phyloP scores from a whole-genome alignment of 1,140 invertebrate species.

The Proctacanthus coquilletti region DNA sequence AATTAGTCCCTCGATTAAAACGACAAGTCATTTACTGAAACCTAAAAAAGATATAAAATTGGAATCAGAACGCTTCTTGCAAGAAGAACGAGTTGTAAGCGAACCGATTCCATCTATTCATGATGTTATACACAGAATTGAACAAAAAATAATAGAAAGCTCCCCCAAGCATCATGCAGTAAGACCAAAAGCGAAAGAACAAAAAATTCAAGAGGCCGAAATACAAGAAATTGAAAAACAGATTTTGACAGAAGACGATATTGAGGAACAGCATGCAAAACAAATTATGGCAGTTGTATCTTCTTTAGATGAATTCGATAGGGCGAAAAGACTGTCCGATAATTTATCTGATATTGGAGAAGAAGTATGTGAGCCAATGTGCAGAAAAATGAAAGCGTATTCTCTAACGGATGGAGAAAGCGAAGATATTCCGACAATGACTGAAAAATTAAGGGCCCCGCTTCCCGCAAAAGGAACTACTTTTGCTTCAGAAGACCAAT shows the following conservation, averaged over 20 bases:
- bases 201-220: neutral
- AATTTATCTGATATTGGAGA: constrained; percentile 3
- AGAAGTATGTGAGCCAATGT: constrained; percentile 3
- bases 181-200: neutral
- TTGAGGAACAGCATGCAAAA: neutral
- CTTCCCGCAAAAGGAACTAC: constrained; percentile 1
- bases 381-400: neutral
- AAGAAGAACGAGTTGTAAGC: constrained; percentile 16
- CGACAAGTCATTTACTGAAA: neutral
- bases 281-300: neutral
- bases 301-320: neutral
- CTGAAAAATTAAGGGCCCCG: neutral
- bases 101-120: constrained; percentile 1
- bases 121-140: constrained; percentile 1
- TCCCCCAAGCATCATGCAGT: neutral
- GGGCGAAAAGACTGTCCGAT: neutral
- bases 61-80: neutral
- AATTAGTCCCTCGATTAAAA: no score
- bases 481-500: constrained; percentile 3
- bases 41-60: neutral
- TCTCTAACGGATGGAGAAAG: neutral
- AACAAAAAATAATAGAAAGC: neutral
- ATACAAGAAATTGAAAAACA: constrained; percentile 4
- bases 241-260: neutral
- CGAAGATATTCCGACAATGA: no score